phyloP scores from a whole-genome alignment of 30 jellyfish, hydroid and myxozoan genomes.

The Clytia hemisphaerica region DNA sequence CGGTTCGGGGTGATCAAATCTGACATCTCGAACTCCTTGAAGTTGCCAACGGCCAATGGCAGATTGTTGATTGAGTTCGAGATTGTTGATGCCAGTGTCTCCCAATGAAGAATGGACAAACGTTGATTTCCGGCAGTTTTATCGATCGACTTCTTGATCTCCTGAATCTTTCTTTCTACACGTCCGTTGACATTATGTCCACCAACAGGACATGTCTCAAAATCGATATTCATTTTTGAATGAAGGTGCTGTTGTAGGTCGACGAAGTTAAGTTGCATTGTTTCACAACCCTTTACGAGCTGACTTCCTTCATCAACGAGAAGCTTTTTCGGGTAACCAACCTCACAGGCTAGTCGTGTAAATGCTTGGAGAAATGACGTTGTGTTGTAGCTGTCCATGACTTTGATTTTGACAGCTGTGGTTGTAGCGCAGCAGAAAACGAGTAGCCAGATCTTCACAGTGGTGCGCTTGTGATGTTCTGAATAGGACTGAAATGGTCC shows the following conservation, averaged over 20 bases:
- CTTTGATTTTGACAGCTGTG: background rate
- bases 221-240: background rate
- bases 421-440: too few species aligned
- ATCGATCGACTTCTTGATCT: background rate
- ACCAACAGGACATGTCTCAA: background rate
- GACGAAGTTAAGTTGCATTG: background rate
- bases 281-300: too few species aligned
- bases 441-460: conserved; percentile 18
- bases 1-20: conserved; percentile 4
- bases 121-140: too few species aligned
- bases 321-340: background rate
- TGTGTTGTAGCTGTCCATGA: background rate
- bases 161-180: background rate
- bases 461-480: background rate
- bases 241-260: background rate
- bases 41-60: too few species aligned
- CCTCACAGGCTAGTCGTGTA: too few species aligned
- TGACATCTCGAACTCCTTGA: background rate
- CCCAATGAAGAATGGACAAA: conserved; percentile 1
- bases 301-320: background rate
- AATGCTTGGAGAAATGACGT: background rate
- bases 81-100: too few species aligned
- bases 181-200: background rate
- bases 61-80: too few species aligned
- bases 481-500: conserved; percentile 1